phyloP scores from a whole-genome alignment of 2,113 vertebrate species.

The Dendropsophus ebraccatus region DNA sequence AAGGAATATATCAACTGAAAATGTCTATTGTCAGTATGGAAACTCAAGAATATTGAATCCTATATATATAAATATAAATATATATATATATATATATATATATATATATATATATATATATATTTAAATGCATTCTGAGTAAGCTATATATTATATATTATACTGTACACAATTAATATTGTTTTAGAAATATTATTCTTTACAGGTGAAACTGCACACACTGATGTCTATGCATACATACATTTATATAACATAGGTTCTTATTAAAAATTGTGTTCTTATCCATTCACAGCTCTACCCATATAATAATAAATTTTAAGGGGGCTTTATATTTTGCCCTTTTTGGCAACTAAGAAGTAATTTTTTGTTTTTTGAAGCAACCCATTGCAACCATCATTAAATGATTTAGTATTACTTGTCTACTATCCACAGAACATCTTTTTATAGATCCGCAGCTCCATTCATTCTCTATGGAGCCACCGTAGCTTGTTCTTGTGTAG shows the following conservation, averaged over 20 bases:
- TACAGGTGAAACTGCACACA: neutral
- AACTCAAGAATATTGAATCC: neutral
- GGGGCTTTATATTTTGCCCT: neutral
- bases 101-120: no score
- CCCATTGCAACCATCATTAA: no score
- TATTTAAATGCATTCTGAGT: neutral
- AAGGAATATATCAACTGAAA: conserved; percentile 19
- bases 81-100: no score
- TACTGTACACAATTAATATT: neutral
- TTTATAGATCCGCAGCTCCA: no score
- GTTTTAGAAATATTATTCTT: neutral
- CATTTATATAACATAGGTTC: neutral
- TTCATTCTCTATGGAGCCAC: no score
- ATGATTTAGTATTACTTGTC: no score
- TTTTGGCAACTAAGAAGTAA: no score
- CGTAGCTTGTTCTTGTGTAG: no score
- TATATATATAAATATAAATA: neutral
- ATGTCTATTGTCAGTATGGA: neutral
- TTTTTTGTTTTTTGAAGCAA: neutral
- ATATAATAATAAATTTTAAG: neutral
- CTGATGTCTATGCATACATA: neutral
- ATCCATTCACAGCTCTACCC: neutral
- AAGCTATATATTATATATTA: neutral
- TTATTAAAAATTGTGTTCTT: neutral
- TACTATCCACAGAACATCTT: no score